These are phyloP conservation scores for Psilopsiagon aurifrons DNA, from an alignment of 2,113 vertebrate species.

Conservation along the genomic window DNA sequence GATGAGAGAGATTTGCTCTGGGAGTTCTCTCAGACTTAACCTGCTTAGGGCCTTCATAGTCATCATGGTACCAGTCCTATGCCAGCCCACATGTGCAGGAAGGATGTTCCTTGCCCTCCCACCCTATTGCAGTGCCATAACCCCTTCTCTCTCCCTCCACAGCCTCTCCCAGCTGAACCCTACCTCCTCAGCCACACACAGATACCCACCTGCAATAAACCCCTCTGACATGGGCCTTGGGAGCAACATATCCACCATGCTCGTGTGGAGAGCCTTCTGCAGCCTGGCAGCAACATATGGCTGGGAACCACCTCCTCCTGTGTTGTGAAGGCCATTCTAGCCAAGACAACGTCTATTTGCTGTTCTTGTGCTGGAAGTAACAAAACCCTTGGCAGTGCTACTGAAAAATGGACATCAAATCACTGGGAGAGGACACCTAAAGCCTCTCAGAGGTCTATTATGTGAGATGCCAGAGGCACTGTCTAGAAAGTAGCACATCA, in stretches of 20 bases:
- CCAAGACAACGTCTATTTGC: not conserved
- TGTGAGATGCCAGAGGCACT: not conserved
- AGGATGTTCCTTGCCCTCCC: not conserved
- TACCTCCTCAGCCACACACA: not conserved
- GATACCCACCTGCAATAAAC: not conserved
- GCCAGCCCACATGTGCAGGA: accelerated
- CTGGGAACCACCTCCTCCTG: not conserved
- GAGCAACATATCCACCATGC: not conserved
- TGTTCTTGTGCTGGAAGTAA: not conserved
- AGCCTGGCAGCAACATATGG: not conserved
- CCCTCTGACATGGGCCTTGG: not conserved
- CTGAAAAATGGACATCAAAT: not conserved
- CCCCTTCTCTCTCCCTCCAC: too few relatives aligned
- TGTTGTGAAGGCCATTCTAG: not conserved
- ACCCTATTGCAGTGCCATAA: not conserved
- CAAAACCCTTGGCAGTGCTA: not conserved
- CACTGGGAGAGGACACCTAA: not conserved
- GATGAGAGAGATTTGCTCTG: not conserved
- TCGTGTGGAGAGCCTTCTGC: not conserved
- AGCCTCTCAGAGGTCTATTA: not conserved
- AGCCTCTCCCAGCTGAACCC: not conserved
- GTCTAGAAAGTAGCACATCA: not conserved
- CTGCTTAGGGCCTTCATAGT: not conserved
- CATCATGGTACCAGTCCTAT: accelerated
- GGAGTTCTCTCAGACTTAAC: not conserved